Evolutionary conservation across 2,888 invertebrate genomes (phyloP), one percentile per base, ranked within the genome.

Genomic region (Mongoloraphidia duomilia): DNA sequence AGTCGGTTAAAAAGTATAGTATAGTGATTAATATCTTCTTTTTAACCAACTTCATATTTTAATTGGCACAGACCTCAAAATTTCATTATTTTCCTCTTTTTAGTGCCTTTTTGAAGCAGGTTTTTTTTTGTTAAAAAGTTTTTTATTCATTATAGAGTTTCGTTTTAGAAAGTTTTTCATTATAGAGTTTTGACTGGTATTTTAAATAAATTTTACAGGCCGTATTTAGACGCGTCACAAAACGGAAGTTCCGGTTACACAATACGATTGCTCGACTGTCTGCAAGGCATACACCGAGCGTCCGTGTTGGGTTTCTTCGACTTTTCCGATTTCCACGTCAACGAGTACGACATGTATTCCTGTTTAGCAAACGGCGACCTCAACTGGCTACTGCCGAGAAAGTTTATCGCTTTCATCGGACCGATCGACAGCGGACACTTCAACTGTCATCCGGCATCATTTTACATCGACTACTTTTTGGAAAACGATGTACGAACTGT

Each of bases 381-480:
- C 53, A 92, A 90, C 67, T 93, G 92, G 93, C 77, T 91, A 55
- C 69, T 92, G 40, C 91, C 92, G 33, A 77, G 82, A 66, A 83
- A 82, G 64, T 86, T 89, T 61, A 66, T 93, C 44, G 92, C 91
- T 26, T 91, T 93, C 61, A 83, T 89, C 62, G 91, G 91, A 8
- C 93, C 93, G 9, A 74, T 74, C 8, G 75, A 75, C 54, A 65
- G 63, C 53, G 66, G 63, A 40, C 52, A 82, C 71, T 67, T 76
- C 69, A 57, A 55, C 9, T 66, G 67, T 42, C 80, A 79, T 59
- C 73, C 77, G 2, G 91, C 92, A 0, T 84, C 88, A 62, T 82
- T 84, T 57, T 94, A 94, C 66, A 78, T 92, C 54, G 75, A 81
- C 46, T 93, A 92, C 69, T 94, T 93, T 64, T 69, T 79, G 52